These are phyloP conservation scores for Ricordea florida DNA, from an alignment of 92 coral and sea anemone species.

Conservation along the genomic window DNA sequence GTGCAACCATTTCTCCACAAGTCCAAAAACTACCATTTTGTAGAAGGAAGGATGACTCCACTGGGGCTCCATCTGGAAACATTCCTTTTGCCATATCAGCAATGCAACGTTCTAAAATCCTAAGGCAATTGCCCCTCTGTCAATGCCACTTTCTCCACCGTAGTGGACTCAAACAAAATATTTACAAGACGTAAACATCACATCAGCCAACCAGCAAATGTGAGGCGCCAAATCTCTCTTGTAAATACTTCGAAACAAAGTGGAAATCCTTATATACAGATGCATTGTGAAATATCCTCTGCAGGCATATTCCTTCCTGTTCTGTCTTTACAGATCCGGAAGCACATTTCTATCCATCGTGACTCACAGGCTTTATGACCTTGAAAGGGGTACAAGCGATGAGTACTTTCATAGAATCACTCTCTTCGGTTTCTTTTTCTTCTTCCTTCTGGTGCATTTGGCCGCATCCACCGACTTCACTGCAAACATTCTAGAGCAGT, in stretches of 20 bases:
- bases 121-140: slow-evolving; percentile 49
- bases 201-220: background rate
- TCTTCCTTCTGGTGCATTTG: no score
- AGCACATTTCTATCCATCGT: background rate
- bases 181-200: no score
- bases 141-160: slow-evolving; percentile 61
- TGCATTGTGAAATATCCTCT: background rate
- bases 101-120: slow-evolving; percentile 36
- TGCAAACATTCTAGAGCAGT: no score
- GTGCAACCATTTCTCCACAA: slow-evolving; percentile 47
- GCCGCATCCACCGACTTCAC: no score
- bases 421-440: background rate
- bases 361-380: background rate
- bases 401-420: background rate
- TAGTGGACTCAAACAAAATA: slow-evolving; percentile 42
- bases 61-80: slow-evolving; percentile 60
- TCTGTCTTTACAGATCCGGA: background rate
- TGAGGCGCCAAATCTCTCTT: background rate
- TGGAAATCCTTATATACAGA: background rate
- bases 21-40: slow-evolving; percentile 59
- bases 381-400: no score
- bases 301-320: background rate
- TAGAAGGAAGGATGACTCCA: slow-evolving; percentile 26
- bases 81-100: slow-evolving; percentile 31
- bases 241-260: background rate